phyloP scores from a whole-genome alignment of 2,113 vertebrate genomes.

The Neolamprologus ventralis region DNA sequence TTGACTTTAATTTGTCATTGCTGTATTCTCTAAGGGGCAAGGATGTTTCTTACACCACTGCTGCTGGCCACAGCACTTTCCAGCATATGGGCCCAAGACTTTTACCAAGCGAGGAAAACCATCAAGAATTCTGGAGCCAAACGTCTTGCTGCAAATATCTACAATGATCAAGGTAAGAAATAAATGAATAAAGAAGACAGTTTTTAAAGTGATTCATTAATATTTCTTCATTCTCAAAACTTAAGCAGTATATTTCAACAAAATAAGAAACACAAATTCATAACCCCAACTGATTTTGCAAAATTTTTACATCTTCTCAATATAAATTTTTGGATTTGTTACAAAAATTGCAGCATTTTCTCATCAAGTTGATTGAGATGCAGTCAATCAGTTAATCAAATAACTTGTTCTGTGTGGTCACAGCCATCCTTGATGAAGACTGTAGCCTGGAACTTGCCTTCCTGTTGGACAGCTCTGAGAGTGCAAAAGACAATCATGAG shows the following conservation, averaged over 20 bases:
- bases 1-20: neutral
- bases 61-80: conserved; percentile 70
- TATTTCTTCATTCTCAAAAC: neutral
- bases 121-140: conserved; percentile 61
- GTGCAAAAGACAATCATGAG: conserved; percentile 81
- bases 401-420: neutral
- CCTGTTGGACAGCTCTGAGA: conserved; percentile 88
- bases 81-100: conserved; percentile 68
- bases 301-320: neutral
- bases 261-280: neutral
- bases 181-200: neutral
- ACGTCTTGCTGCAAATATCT: conserved; percentile 53
- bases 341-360: neutral
- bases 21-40: conserved; percentile 20
- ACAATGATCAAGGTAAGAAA: conserved; percentile 64
- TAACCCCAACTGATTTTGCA: neutral
- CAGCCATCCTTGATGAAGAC: conserved; percentile 77
- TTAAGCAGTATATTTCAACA: neutral
- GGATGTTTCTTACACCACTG: conserved; percentile 68
- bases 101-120: conserved; percentile 61
- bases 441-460: conserved; percentile 84
- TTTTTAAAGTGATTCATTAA: neutral
- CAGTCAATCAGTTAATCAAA: neutral
- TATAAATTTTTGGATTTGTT: neutral
- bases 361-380: neutral